Evolutionary conservation across 2,888 invertebrate species (phyloP), one percentile per base, ranked within the genome.

Genomic region (Dione vanillae): DNA sequence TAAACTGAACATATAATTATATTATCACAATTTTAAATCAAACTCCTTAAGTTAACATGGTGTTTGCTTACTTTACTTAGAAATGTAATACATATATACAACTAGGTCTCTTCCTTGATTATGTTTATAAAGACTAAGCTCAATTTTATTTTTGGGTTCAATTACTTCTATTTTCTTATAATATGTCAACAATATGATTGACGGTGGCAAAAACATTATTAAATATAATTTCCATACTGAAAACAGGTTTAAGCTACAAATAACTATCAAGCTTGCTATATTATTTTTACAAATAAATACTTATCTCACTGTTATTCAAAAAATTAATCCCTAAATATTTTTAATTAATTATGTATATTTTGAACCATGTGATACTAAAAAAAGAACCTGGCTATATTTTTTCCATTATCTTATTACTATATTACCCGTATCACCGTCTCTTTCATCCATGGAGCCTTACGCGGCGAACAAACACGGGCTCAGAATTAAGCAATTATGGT

Each of bases 401-500:
- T 80, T 74, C 87, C 83, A 71, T 54, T 51, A 58, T 19, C 68
- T n/a, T n/a, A n/a, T n/a, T n/a, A n/a, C n/a, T 66, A 62, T 67
- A 65, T 66, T 47, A 67, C 75, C 70, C 66, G 70, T 84, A 81
- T 75, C 47, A 74, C 75, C 75, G 74, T 88, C 87, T 78, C 82
- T 73, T 69, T 87, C 82, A 58, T 54, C 67, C 77, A 70, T 77
- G 79, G 76, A 80, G 82, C 82, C 85, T 83, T 85, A 85, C 83
- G 83, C 86, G 83, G 81, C 82, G 88, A 84, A 85, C 88, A 88
- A 86, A 89, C 86, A 84, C 82, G 83, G 85, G 85, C 85, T 92
- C 88, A 84, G 90, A 92, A 93, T 93, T 92, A 93, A 93, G 93
- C 91, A 93, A 93, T 93, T 93, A 93, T 92, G 85, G 91, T 91